Percentiles rank a stretch among this genome's conserved stretches.
Conservation (phyloP, 2,888 invertebrate genomes). For the Pandemis corylana region DNA sequence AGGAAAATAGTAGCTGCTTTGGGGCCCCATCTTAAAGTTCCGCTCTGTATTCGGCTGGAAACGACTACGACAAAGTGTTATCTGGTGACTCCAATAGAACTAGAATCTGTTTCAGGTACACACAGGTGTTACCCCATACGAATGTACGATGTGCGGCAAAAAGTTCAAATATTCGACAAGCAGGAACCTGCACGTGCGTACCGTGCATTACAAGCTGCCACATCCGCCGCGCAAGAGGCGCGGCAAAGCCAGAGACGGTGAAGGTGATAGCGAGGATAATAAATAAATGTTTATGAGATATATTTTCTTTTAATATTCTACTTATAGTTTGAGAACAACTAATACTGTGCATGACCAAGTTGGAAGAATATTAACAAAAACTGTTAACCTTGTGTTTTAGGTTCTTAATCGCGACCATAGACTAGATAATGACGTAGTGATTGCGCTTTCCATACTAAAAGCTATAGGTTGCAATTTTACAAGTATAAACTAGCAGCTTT, state of each 20-base stretch:
- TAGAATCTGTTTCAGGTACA: slow-evolving; percentile 51
- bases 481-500: too few relatives aligned
- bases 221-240: slow-evolving; percentile 51
- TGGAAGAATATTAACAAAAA: neutral
- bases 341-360: neutral
- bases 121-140: slow-evolving; percentile 50
- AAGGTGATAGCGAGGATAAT: neutral
- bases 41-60: too few relatives aligned
- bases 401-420: too few relatives aligned
- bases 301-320: too few relatives aligned
- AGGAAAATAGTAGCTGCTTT: too few relatives aligned
- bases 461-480: too few relatives aligned
- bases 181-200: slow-evolving; percentile 53
- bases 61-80: too few relatives aligned
- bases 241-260: slow-evolving; percentile 9
- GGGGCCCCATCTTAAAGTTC: too few relatives aligned
- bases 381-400: too few relatives aligned
- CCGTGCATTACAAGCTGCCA: slow-evolving; percentile 54
- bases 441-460: too few relatives aligned
- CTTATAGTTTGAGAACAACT: too few relatives aligned
- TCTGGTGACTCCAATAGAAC: neutral
- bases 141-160: slow-evolving; percentile 54
- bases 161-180: slow-evolving; percentile 56
- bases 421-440: too few relatives aligned
- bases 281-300: neutral